Conservation (phyloP, 2,113 vertebrate species). For the Motacilla tschutschensis region DNA sequence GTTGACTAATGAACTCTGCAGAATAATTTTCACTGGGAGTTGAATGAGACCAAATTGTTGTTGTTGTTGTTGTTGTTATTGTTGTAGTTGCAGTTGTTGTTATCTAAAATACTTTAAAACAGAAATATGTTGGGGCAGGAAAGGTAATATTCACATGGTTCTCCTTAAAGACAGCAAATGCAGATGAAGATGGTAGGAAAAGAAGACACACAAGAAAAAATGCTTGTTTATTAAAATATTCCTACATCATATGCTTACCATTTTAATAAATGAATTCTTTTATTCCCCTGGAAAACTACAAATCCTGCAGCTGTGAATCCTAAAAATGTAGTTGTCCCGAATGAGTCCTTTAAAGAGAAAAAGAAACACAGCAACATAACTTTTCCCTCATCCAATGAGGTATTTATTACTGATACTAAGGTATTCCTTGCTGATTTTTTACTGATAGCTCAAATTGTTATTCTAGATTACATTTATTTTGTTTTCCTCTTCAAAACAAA, state of each 20-base stretch:
- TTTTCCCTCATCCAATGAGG: not conserved
- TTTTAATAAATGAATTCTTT: constrained; percentile 94
- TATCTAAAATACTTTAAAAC: not conserved
- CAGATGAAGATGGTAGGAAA: not conserved
- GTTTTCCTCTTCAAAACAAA: not conserved
- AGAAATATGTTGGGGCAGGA: not conserved
- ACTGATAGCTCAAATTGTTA: not conserved
- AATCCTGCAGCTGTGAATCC: constrained; percentile 95
- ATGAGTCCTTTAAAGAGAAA: constrained; percentile 84
- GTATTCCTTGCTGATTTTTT: not conserved
- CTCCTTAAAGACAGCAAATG: not conserved
- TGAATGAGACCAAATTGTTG: not conserved
- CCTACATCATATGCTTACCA: constrained; percentile 78
- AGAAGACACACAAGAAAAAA: not conserved
- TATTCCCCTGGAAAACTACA: constrained; percentile 98
- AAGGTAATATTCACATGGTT: not conserved
- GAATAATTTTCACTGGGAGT: not conserved
- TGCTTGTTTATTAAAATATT: not conserved
- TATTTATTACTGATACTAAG: not conserved
- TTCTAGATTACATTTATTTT: not conserved
- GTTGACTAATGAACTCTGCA: not conserved
- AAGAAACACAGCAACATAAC: not conserved
- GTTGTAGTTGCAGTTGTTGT: not conserved
- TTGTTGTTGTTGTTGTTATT: not conserved
- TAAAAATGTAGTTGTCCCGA: constrained; percentile 90